Evolutionary conservation across 2,797 vertebrate genomes (phyloP).

Genomic region (Chaetodon trifasciatus): DNA sequence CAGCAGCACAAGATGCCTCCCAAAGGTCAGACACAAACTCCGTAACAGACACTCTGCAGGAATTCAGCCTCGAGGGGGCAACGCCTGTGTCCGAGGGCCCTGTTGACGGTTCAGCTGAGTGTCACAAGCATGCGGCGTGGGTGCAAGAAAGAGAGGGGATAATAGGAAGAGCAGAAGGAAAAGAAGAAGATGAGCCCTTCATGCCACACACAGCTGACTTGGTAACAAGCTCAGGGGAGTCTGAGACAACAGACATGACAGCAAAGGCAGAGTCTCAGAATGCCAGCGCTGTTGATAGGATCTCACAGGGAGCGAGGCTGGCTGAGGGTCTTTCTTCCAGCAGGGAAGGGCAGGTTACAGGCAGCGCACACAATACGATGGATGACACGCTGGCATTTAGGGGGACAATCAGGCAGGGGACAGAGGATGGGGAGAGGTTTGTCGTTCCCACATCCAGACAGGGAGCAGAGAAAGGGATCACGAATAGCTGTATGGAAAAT

Average conservation of each 20-base stretch:
- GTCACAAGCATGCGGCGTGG: conserved; percentile 49
- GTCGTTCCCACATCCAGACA: conserved; percentile 65
- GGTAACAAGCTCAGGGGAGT: conserved; percentile 79
- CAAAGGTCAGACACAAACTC: conserved; percentile 75
- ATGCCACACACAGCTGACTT: conserved; percentile 59
- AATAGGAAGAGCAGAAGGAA: conserved; percentile 59
- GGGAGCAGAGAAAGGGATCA: conserved; percentile 54
- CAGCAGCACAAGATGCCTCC: conserved; percentile 41
- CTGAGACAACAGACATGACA: conserved; percentile 70
- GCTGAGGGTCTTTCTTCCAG: conserved; percentile 70
- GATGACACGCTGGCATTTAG: conserved; percentile 84
- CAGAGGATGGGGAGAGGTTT: conserved; percentile 61
- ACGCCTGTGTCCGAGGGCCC: conserved; percentile 53
- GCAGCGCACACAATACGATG: conserved; percentile 63
- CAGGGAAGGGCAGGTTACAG: conserved; percentile 73
- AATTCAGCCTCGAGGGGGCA: conserved; percentile 61
- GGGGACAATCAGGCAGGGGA: conserved; percentile 74
- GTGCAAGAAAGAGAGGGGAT: conserved; percentile 53
- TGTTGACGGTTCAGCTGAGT: conserved; percentile 60
- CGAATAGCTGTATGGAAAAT: conserved; percentile 52
- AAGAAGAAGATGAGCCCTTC: conserved; percentile 54
- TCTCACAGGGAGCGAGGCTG: conserved; percentile 74
- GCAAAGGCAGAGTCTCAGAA: conserved; percentile 71
- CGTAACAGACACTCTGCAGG: conserved; percentile 64
- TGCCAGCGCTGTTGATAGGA: conserved; percentile 72